These are phyloP conservation scores for Chaetops frenatus DNA, from an alignment of 2,113 vertebrate genomes.

Conservation along the genomic window DNA sequence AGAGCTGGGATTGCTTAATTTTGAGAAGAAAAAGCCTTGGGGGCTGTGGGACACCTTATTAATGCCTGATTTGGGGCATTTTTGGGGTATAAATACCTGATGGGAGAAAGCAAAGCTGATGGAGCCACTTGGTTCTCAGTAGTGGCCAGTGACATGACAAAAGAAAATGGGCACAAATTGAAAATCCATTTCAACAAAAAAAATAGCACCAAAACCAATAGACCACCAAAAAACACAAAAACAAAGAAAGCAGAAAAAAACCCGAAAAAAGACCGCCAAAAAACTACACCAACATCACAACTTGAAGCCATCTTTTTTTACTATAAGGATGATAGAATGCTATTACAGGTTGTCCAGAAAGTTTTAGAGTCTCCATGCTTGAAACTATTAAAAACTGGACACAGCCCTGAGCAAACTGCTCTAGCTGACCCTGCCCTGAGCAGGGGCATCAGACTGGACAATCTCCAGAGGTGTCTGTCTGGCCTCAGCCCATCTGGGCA, in stretches of 20 bases:
- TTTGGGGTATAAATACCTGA: background rate
- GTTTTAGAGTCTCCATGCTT: background rate
- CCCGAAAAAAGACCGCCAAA: too few species aligned
- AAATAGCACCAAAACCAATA: background rate
- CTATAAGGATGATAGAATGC: background rate
- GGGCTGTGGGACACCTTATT: background rate
- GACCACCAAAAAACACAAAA: background rate
- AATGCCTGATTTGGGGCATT: background rate
- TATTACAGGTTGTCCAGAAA: background rate
- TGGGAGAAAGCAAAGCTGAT: background rate
- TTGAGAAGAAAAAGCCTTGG: background rate
- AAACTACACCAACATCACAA: accelerated
- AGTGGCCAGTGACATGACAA: background rate
- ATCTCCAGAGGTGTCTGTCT: background rate
- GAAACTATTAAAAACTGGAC: background rate
- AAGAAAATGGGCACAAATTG: background rate
- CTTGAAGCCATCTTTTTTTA: background rate
- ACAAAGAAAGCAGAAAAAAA: background rate
- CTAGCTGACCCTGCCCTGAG: background rate
- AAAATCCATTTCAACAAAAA: background rate
- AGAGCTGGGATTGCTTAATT: background rate
- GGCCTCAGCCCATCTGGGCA: background rate
- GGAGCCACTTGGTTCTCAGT: background rate
- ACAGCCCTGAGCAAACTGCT: background rate
- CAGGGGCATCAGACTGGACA: background rate